phyloP scores from a whole-genome alignment of 2,888 invertebrate species.

The Eudemis profundana region DNA sequence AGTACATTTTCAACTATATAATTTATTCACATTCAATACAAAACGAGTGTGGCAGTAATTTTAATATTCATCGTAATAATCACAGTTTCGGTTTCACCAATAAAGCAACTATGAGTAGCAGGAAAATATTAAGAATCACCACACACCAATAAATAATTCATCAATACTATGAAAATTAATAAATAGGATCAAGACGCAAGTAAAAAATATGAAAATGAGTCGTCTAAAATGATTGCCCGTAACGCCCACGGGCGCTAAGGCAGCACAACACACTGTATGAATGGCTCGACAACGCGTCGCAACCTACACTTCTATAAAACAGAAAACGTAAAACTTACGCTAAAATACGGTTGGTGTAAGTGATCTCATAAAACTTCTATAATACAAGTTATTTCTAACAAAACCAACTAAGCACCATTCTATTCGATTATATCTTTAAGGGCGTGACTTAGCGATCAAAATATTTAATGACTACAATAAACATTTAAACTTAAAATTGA shows the following conservation, averaged over 20 bases:
- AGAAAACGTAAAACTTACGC: conserved; percentile 63
- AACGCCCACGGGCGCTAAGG: conserved; percentile 48
- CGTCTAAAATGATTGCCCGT: conserved; percentile 58
- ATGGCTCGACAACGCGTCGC: conserved; percentile 25
- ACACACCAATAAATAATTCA: conserved; percentile 82
- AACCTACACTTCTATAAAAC: conserved; percentile 46
- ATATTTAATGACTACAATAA: conserved; percentile 75
- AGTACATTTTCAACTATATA: conserved; percentile 75
- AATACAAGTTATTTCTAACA: conserved; percentile 74
- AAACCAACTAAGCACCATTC: conserved; percentile 84
- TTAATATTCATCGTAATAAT: conserved; percentile 75
- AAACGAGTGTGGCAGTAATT: conserved; percentile 80
- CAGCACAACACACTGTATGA: background rate
- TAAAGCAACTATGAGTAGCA: conserved; percentile 59
- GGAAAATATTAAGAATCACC: conserved; percentile 79
- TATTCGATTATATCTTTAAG: conserved; percentile 80
- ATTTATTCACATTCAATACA: conserved; percentile 86
- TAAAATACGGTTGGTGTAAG: conserved; percentile 66
- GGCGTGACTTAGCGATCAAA: conserved; percentile 77
- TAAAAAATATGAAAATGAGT: conserved; percentile 51
- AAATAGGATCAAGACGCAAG: conserved; percentile 69
- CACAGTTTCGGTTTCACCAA: conserved; percentile 61
- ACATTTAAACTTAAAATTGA: conserved; percentile 75
- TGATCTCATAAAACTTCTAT: conserved; percentile 64
- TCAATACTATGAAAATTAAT: conserved; percentile 72